Conservation (phyloP, 2,888 invertebrate species). For the Cylloceria caligata region DNA sequence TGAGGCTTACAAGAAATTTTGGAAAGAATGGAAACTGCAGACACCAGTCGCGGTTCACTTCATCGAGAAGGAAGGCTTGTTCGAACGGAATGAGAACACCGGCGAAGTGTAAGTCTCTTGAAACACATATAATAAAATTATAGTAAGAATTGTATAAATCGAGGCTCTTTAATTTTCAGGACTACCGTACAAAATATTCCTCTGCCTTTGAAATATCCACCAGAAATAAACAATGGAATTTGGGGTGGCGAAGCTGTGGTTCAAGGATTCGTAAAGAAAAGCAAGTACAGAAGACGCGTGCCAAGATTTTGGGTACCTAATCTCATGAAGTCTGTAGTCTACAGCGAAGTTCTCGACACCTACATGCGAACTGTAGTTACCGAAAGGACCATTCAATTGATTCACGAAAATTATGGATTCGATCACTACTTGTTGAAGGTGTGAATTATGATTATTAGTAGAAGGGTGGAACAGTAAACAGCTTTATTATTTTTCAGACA, state of each 20-base stretch:
- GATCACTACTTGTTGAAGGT: slow-evolving; percentile 97
- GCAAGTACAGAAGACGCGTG: slow-evolving; percentile 87
- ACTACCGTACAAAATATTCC: slow-evolving; percentile 91
- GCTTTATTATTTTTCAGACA: slow-evolving; percentile 87
- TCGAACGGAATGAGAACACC: slow-evolving; percentile 90
- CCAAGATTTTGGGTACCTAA: slow-evolving; percentile 96
- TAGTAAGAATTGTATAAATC: not conserved
- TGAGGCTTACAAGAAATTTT: slow-evolving; percentile 93
- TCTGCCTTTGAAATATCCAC: slow-evolving; percentile 91
- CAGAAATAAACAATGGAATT: slow-evolving; percentile 93
- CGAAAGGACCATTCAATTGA: slow-evolving; percentile 91
- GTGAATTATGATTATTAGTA: slow-evolving; percentile 28
- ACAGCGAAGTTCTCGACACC: slow-evolving; percentile 95
- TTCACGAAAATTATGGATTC: slow-evolving; percentile 96
- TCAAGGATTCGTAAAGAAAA: slow-evolving; percentile 86
- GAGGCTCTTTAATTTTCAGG: slow-evolving; percentile 79
- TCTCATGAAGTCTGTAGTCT: slow-evolving; percentile 92
- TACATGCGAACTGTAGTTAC: slow-evolving; percentile 94
- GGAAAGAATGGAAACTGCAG: slow-evolving; percentile 92
- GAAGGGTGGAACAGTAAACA: not conserved
- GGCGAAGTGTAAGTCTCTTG: slow-evolving; percentile 88
- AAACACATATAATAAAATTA: not conserved
- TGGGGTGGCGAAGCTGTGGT: slow-evolving; percentile 99
- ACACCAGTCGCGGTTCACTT: slow-evolving; percentile 88
- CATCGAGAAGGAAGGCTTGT: slow-evolving; percentile 90